A percentile compares a stretch with the other conserved stretches of the same genome.
Evolutionary conservation across 2,888 invertebrate genomes (phyloP).

Genomic region (Heteromurus nitidus): DNA sequence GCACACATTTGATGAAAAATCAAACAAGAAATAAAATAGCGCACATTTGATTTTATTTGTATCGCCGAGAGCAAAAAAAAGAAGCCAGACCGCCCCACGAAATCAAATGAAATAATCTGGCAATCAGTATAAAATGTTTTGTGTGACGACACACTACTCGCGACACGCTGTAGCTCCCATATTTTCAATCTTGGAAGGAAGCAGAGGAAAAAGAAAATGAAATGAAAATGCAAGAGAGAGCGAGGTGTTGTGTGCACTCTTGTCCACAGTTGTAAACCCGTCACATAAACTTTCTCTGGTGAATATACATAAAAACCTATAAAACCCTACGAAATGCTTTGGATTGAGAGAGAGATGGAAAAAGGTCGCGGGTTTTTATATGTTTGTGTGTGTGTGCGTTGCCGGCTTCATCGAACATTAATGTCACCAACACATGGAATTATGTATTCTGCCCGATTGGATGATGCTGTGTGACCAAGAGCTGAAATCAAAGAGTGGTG

Average conservation of each 20-base stretch:
- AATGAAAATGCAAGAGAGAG: slow-evolving; percentile 23
- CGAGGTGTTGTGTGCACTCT: slow-evolving; percentile 25
- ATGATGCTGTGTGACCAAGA: not conserved
- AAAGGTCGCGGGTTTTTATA: not conserved
- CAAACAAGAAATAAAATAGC: slow-evolving; percentile 16
- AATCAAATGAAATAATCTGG: not conserved
- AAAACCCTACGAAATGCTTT: not conserved
- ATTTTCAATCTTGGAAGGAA: not conserved
- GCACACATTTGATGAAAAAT: slow-evolving; percentile 34
- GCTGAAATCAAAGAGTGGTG: slow-evolving; percentile 25
- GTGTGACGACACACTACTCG: too few relatives aligned
- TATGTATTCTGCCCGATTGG: slow-evolving; percentile 37
- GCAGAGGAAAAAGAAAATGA: slow-evolving; percentile 9
- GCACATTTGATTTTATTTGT: slow-evolving; percentile 51
- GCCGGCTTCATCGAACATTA: slow-evolving; percentile 58
- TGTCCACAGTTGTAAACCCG: slow-evolving; percentile 55
- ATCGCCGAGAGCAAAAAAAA: too few relatives aligned
- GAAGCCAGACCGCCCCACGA: too few relatives aligned
- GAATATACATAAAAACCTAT: too few relatives aligned
- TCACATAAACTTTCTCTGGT: slow-evolving; percentile 57
- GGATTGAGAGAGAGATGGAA: not conserved
- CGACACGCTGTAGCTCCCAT: too few relatives aligned
- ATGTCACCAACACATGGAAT: slow-evolving; percentile 59
- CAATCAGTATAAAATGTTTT: not conserved
- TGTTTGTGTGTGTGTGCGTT: too few relatives aligned